phyloP scores from a whole-genome alignment of 2,113 vertebrate genomes.

The Oceanites oceanicus region DNA sequence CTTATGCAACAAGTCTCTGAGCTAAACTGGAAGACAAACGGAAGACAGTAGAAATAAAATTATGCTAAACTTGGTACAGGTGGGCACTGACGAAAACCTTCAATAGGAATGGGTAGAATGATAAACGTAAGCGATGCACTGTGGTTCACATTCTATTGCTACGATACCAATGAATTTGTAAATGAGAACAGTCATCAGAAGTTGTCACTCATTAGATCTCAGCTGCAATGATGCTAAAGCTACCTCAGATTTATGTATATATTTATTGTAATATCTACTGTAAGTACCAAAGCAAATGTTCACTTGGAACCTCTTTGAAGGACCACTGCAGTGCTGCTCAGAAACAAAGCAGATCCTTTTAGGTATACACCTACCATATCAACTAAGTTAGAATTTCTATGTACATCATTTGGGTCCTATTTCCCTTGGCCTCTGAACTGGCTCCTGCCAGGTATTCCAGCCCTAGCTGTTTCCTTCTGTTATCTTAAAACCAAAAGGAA shows the following conservation, averaged over 20 bases:
- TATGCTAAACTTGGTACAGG: not conserved
- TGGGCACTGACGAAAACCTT: not conserved
- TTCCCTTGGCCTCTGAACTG: not conserved
- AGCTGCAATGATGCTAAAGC: not conserved
- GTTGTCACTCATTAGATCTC: not conserved
- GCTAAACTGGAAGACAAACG: not conserved
- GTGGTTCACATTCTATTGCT: not conserved
- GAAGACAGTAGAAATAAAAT: not conserved
- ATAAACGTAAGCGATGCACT: accelerated
- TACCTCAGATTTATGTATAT: not conserved
- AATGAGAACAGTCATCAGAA: not conserved
- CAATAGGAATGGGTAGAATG: not conserved
- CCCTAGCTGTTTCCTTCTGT: not conserved
- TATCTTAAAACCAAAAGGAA: not conserved
- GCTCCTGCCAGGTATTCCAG: not conserved
- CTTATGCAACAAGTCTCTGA: not conserved
- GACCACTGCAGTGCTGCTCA: not conserved
- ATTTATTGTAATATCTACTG: not conserved
- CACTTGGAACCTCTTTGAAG: not conserved
- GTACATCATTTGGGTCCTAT: not conserved
- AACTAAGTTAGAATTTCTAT: not conserved
- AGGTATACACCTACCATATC: not conserved
- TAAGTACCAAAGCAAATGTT: not conserved
- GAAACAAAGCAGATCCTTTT: not conserved
- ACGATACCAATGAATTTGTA: not conserved